A percentile compares a stretch with the other conserved stretches of the same genome.
These are phyloP conservation scores for Thamnophis elegans DNA, from an alignment of 2,797 vertebrate genomes.

Conservation along the genomic window DNA sequence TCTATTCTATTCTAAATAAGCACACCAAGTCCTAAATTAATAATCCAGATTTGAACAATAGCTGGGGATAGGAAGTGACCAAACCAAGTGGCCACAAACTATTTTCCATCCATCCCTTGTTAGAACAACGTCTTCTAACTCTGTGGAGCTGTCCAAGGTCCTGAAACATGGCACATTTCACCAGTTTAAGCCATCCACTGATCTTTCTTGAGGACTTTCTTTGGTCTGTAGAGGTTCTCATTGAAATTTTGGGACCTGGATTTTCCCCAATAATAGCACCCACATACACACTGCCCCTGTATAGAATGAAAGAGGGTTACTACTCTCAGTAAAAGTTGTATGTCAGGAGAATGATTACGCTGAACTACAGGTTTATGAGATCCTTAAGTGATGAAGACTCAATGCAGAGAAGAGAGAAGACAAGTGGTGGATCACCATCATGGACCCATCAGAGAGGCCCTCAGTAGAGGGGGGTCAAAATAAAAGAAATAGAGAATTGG, in stretches of 20 bases:
- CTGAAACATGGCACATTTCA: neutral
- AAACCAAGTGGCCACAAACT: neutral
- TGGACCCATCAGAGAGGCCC: neutral
- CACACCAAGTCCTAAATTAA: neutral
- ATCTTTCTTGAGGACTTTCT: neutral
- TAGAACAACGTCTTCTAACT: neutral
- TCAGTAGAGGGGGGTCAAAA: neutral
- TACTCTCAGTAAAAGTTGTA: neutral
- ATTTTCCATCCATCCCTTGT: neutral
- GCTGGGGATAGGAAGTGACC: neutral
- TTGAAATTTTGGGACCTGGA: neutral
- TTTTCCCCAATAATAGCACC: neutral
- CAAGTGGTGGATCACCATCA: neutral
- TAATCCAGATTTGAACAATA: neutral
- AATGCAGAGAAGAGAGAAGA: neutral
- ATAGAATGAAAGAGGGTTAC: neutral
- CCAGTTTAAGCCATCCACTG: neutral
- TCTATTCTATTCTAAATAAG: neutral
- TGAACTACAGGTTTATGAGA: neutral
- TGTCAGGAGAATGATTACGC: neutral
- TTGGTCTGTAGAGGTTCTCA: neutral
- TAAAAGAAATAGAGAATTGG: neutral
- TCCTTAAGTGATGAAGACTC: neutral
- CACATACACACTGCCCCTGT: neutral
- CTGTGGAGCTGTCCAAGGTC: neutral